Evolutionary conservation across 2,888 invertebrate genomes (phyloP), one percentile per base, ranked within the genome.

Genomic region (Campoplex capitator): DNA sequence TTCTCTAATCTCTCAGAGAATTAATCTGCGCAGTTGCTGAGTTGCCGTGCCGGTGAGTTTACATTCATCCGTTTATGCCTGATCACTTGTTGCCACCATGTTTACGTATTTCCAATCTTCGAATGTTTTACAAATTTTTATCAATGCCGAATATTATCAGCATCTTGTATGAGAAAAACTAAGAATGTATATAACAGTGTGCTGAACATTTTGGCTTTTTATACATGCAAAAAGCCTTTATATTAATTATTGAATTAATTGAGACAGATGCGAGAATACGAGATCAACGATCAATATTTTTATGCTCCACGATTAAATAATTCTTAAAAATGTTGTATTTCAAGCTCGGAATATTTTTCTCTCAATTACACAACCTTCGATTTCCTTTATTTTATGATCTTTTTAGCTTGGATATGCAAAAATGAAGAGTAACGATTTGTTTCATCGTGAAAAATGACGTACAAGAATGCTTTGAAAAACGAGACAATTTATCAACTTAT

Each of bases 51-150:
- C 56, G 85, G 85, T 86, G 85, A 86, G 85, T 84, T 62, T 67
- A 78, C 68, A 62, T 58, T 81, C 81, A 18, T 74, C 83, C 70
- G 62, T 75, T 28, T 38, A 38, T 71, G 74, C 82, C 42, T 67
- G 45, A 48, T 83, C 82, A 83, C 85, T 82, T 86, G 85, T 86
- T 86, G 85, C 85, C 85, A 75, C 56, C 32, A 62, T 86, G 75
- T 83, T 68, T 56, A 78, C 83, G 38, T 6, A 38, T 67, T 13
- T 32, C 62, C 62, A 16, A 62, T 16, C 32, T 58, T 28, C 28
- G 1, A 42, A 42, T 42, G 42, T 28, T 23, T 35, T 42, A 73
- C 42, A 32, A 11, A n/a, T 38, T 23, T 38, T 77, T n/a, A 32
- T 18, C n/a, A n/a, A 28, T 77, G 2, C 13, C 13, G 28, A 58